These are phyloP conservation scores for Synodontis membranacea DNA, from an alignment of 2,113 vertebrate genomes.

Conservation along the genomic window DNA sequence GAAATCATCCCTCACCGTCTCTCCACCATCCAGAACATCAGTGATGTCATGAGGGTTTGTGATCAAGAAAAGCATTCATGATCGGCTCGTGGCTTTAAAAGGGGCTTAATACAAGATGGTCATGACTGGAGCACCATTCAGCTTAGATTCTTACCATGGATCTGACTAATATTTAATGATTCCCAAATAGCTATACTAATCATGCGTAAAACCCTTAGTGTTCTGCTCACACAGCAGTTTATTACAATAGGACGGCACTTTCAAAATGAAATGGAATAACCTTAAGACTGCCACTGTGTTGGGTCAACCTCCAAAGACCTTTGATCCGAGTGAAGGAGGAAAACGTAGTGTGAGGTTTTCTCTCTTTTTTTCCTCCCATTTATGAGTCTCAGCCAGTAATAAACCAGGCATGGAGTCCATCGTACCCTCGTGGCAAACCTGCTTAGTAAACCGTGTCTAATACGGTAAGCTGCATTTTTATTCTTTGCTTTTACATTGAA, in stretches of 20 bases:
- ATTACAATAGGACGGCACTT: background rate
- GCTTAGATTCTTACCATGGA: conserved; percentile 49
- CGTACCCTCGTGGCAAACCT: background rate
- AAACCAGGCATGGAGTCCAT: background rate
- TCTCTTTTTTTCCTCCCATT: background rate
- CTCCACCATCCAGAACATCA: conserved; percentile 76
- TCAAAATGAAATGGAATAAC: background rate
- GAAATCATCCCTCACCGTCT: conserved; percentile 72
- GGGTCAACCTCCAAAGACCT: conserved; percentile 21
- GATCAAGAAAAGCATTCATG: conserved; percentile 70
- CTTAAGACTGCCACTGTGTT: background rate
- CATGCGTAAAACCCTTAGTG: background rate
- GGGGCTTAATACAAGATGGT: conserved; percentile 78
- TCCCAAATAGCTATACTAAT: background rate
- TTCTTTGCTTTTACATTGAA: background rate
- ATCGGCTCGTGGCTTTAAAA: conserved; percentile 72
- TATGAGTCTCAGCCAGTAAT: background rate
- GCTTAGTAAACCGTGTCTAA: background rate
- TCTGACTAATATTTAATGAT: background rate
- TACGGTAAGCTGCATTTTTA: conserved; percentile 19
- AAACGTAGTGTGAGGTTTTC: background rate
- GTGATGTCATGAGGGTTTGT: conserved; percentile 74
- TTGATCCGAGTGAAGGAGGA: conserved; percentile 25
- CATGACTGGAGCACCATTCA: conserved; percentile 73
- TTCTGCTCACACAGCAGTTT: background rate